These are phyloP conservation scores for Polydesmus complanatus DNA, from an alignment of 2,888 invertebrate genomes.

Conservation along the genomic window DNA sequence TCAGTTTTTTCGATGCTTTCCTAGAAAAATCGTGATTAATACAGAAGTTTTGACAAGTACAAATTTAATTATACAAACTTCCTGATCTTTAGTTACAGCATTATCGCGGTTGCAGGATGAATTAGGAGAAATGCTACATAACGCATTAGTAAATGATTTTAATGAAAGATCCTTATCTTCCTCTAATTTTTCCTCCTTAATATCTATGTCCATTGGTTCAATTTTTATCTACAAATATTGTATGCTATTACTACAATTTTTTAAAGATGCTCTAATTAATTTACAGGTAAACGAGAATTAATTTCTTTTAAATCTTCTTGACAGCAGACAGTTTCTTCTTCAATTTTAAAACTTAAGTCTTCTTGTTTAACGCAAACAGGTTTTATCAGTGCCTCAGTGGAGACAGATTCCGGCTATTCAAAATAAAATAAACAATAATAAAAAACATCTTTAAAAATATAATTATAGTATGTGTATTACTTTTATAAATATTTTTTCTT, in stretches of 20 bases:
- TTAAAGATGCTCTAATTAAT: no score
- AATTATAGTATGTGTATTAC: background rate
- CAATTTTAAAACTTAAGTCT: background rate
- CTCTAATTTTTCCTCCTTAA: background rate
- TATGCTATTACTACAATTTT: background rate
- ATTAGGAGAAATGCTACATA: background rate
- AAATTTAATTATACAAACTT: no score
- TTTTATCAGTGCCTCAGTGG: background rate
- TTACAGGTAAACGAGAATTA: no score
- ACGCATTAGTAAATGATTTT: background rate
- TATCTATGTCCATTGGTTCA: background rate
- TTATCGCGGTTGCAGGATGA: no score
- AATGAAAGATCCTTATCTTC: background rate
- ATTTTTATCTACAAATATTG: background rate
- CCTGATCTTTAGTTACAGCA: no score
- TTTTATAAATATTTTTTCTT: background rate
- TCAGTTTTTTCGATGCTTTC: no score
- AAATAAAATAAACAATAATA: background rate
- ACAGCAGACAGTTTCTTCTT: background rate
- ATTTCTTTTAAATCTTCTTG: background rate
- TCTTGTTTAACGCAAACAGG: background rate
- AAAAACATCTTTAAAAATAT: no score
- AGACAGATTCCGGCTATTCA: background rate
- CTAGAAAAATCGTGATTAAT: no score
- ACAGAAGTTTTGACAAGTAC: no score